Base-by-base conservation (phyloP, 2,888 invertebrate genomes). In the Dorcus hopei region DNA sequence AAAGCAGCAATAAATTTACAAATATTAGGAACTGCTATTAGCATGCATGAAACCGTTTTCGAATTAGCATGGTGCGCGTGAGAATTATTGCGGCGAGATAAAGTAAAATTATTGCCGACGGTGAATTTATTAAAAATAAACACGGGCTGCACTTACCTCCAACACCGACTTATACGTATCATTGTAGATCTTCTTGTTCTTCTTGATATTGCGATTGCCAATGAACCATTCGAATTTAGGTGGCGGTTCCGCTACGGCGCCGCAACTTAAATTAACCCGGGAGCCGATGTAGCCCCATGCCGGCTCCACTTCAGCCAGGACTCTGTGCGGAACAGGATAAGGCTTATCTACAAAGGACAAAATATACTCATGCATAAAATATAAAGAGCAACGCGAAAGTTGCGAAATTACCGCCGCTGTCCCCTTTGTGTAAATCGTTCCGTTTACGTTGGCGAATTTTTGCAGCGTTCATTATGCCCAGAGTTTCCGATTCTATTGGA, bases 221-320 rank as follows among this genome's bases (percentile, higher is more conserved):
- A 82, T 4, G 82, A 82, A 61, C 80, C 78, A 53, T 81, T 84
- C 68, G 67, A 76, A 74, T 59, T 63, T 80, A 74, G 70, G 82
- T 74, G 68, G 81, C 77, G 74, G 87, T 64, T 86, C 82, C 48
- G 85, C 82, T 65, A 89, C 87, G 89, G 93, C 94, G 77, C 96
- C 96, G 55, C 93, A 87, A 9, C 82, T 82, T 58, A 87, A 77
- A 71, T 84, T 83, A 2, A 81, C 82, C 38, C 74, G 76, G 14
- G 85, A 85, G 42, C 80, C 81, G 49, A 83, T 66, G 65, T 79
- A 81, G 7, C 80, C 81, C 67, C 78, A 82, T 23, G 78, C 78
- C 59, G 72, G 68, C 53, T 75, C 74, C 41, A 70, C 71, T 56
- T 72, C 71, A 33, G 72, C 72, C 63, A 72, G 74, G 11, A 67